Evolutionary conservation across 2,113 vertebrate species (phyloP), one percentile per base, ranked within the genome.

Genomic region (Hipposideros armiger): DNA sequence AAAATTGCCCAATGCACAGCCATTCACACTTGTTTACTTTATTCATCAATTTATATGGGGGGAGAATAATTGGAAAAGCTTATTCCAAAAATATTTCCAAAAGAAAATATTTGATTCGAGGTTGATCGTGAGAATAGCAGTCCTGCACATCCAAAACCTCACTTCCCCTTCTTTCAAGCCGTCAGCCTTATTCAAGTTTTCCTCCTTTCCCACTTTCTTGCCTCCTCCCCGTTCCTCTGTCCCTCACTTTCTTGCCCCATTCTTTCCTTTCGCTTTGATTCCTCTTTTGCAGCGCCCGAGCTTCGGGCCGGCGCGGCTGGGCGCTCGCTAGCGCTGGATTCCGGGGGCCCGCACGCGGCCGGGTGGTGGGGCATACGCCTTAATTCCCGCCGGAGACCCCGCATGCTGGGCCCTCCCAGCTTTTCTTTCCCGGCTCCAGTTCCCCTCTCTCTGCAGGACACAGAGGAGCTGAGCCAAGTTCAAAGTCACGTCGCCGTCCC

Each of bases 401-500:
- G 97, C 67, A 13, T 93, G 78, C 98, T 96, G 98, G 98, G 98
- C 95, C 97, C 98, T 98, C 97, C 98, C 95, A 91, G 98, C 99
- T 98, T 98, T 99, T 99, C 99, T 99, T 99, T 98, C 98, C 98
- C 98, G 97, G 98, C 98, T 99, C 97, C 97, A 99, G 98, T 98
- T 98, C 99, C 98, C 97, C 98, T 98, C 98, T 99, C 99, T 98
- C 99, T 97, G 98, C 99, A 99, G 99, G 99, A 99, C 98, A 98
- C 99, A 98, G 98, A 99, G 98, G 98, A 99, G 99, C 99, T 99
- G 99, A 99, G 99, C 99, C 99, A 99, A 99, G 99, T 99, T 99
- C 99, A 99, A 99, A 99, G 99, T 99, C 99, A 99, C 98, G 98
- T 99, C 98, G 98, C 99, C 98, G 98, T 99, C 99, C 98, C 98